phyloP scores from a whole-genome alignment of 1,140 invertebrate genomes.

The Drosophila watanabei region DNA sequence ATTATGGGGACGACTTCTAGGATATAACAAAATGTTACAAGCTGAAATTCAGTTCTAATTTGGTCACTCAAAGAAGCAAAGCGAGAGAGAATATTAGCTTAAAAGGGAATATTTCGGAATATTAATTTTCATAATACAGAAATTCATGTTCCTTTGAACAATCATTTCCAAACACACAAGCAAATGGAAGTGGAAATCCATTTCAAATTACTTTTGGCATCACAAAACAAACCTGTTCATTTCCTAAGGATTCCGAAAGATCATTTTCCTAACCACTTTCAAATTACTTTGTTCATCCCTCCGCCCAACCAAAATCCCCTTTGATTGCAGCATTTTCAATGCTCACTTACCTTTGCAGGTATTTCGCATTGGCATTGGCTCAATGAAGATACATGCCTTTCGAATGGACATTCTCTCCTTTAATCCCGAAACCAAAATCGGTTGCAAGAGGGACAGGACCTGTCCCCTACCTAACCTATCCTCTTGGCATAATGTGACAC shows the following conservation, averaged over 20 bases:
- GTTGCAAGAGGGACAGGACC: slow-evolving; percentile 39
- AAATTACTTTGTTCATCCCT: slow-evolving; percentile 42
- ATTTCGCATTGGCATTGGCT: slow-evolving; percentile 68
- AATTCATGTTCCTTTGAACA: background rate
- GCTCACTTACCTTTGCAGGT: slow-evolving; percentile 54
- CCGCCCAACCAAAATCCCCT: slow-evolving; percentile 15
- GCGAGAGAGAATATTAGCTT: background rate
- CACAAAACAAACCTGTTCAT: slow-evolving; percentile 22
- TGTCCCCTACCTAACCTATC: slow-evolving; percentile 23
- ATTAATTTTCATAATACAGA: background rate
- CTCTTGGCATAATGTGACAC: slow-evolving; percentile 74
- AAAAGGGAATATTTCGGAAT: background rate
- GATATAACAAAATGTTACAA: background rate
- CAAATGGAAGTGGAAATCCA: background rate
- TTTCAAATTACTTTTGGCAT: background rate
- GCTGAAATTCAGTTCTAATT: background rate
- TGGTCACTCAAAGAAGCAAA: background rate
- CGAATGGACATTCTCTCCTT: slow-evolving; percentile 20
- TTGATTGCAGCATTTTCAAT: slow-evolving; percentile 44
- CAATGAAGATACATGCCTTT: slow-evolving; percentile 38
- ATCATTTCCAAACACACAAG: background rate
- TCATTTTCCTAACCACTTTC: slow-evolving; percentile 38
- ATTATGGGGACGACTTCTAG: background rate
- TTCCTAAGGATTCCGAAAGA: slow-evolving; percentile 17
- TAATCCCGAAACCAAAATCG: slow-evolving; percentile 40